Evolutionary conservation across 2,797 vertebrate genomes (phyloP).

Genomic region (Neoniphon sammara): DNA sequence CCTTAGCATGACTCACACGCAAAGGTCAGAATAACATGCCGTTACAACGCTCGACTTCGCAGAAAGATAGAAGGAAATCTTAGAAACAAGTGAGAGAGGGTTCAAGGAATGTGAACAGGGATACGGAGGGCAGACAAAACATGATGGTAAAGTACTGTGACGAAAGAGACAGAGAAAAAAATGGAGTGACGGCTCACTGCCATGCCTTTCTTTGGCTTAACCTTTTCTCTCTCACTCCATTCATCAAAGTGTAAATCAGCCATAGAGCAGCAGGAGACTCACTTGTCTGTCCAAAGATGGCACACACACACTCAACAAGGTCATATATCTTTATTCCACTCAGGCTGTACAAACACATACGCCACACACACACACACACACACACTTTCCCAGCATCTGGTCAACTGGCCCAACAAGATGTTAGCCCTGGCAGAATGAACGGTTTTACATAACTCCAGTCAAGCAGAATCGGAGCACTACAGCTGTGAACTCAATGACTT

Average conservation of each 20-base stretch:
- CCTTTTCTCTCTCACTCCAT: neutral
- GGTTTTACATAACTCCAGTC: constrained; percentile 58
- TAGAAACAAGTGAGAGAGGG: neutral
- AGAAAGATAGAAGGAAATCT: neutral
- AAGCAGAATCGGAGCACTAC: constrained; percentile 42
- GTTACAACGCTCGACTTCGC: neutral
- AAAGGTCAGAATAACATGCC: constrained; percentile 8
- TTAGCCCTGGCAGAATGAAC: constrained; percentile 57
- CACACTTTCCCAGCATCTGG: constrained; percentile 62
- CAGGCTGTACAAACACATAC: constrained; percentile 42
- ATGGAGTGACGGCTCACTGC: too few relatives aligned
- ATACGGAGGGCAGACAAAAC: neutral
- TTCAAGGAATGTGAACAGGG: neutral
- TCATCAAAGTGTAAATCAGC: constrained; percentile 7
- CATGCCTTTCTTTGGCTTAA: neutral
- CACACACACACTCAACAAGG: constrained; percentile 38
- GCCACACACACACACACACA: constrained; percentile 19
- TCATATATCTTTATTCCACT: constrained; percentile 39
- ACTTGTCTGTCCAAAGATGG: constrained; percentile 37
- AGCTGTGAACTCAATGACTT: constrained; percentile 77
- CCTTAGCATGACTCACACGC: neutral
- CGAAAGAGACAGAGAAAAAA: neutral
- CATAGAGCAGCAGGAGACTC: neutral
- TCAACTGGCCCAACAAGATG: constrained; percentile 47
- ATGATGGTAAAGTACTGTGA: neutral